Percentiles rank a stretch among this genome's conserved stretches.
phyloP scores from a whole-genome alignment of 2,797 vertebrate species.

The Pipistrellus pygmaeus region DNA sequence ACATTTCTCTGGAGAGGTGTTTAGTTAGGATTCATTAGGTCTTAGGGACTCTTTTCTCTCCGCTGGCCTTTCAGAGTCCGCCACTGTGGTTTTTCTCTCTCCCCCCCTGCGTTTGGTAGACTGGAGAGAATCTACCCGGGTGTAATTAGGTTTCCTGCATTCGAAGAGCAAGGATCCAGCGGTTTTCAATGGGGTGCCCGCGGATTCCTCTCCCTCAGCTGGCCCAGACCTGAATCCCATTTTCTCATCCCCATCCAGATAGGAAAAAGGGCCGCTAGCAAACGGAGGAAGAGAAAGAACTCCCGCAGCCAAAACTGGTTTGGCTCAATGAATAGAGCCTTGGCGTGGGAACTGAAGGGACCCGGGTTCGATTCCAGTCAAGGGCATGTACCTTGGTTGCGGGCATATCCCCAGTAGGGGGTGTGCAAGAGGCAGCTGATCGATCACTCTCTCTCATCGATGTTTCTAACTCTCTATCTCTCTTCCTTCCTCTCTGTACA shows the following conservation, averaged over 20 bases:
- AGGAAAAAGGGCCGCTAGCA: conserved; percentile 82
- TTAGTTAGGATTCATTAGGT: conserved; percentile 99
- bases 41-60: conserved; percentile 92
- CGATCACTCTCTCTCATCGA: too few relatives aligned
- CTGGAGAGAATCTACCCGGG: conserved; percentile 95
- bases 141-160: conserved; percentile 98
- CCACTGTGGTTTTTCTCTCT: conserved; percentile 83
- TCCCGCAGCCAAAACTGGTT: too few relatives aligned
- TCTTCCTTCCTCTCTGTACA: too few relatives aligned
- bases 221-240: conserved; percentile 91
- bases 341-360: too few relatives aligned
- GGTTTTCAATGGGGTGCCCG: conserved; percentile 93
- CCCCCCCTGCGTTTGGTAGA: conserved; percentile 92
- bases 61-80: conserved; percentile 92
- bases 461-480: too few relatives aligned
- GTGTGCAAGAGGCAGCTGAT: too few relatives aligned
- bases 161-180: conserved; percentile 94
- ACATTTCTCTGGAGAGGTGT: conserved; percentile 95
- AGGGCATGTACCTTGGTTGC: too few relatives aligned
- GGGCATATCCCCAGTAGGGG: too few relatives aligned
- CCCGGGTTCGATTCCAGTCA: too few relatives aligned
- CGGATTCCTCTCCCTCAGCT: conserved; percentile 92
- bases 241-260: conserved; percentile 88
- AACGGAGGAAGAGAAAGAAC: conserved; percentile 89
- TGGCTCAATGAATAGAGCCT: too few relatives aligned